A percentile compares a stretch with the other conserved stretches of the same genome.
Conservation (phyloP, 2,888 invertebrate genomes). For the Perithous albicinctus region DNA sequence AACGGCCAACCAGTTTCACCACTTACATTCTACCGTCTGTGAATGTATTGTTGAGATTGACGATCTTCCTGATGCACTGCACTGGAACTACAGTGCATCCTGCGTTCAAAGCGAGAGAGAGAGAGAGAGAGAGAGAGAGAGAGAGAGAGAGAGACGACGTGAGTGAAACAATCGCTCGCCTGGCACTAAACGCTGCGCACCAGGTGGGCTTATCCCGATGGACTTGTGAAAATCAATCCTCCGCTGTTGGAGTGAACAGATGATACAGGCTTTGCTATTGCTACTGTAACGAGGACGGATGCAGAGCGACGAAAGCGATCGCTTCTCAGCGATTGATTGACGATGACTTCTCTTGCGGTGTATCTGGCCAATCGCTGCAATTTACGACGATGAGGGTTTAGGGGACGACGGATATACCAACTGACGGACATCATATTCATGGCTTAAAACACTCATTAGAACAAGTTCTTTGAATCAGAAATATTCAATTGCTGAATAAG, state of each 20-base stretch:
- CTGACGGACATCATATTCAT: neutral
- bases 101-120: neutral
- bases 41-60: neutral
- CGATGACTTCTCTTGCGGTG: slow-evolving; percentile 27
- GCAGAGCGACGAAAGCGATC: slow-evolving; percentile 20
- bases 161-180: slow-evolving; percentile 50
- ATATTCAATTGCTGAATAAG: no score
- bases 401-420: neutral
- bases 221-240: slow-evolving; percentile 65
- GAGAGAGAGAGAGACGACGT: slow-evolving; percentile 4
- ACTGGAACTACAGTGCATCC: neutral
- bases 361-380: neutral
- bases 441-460: neutral
- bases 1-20: slow-evolving; percentile 4
- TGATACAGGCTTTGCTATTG: slow-evolving; percentile 32
- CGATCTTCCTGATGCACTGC: neutral
- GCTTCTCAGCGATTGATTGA: slow-evolving; percentile 49
- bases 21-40: neutral
- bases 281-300: slow-evolving; percentile 32
- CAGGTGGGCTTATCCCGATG: slow-evolving; percentile 69
- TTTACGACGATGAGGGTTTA: neutral
- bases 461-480: neutral
- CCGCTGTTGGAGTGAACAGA: slow-evolving; percentile 36
- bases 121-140: no score
- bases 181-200: slow-evolving; percentile 63